Conservation (phyloP, 2,888 invertebrate genomes). For the Maniola hyperantus region DNA sequence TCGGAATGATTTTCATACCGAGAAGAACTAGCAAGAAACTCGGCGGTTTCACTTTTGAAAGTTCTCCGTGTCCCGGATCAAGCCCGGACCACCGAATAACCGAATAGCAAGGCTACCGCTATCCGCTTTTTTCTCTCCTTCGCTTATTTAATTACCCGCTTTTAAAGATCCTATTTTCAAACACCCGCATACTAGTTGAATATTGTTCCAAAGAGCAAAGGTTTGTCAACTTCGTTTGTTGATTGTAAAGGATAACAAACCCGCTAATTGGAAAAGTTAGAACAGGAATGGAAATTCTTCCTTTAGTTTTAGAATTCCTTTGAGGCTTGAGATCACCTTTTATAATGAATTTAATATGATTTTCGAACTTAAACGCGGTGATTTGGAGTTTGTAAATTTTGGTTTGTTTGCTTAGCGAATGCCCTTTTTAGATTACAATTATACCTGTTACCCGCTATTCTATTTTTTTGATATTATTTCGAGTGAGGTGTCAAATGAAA, state of each 20-base stretch:
- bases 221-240: conserved; percentile 37
- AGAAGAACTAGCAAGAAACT: no score
- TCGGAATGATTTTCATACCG: no score
- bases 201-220: conserved; percentile 13
- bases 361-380: neutral
- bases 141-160: neutral
- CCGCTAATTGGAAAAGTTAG: conserved; percentile 41
- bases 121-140: no score
- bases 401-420: neutral
- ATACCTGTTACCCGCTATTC: no score
- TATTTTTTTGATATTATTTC: no score
- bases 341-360: neutral
- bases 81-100: neutral
- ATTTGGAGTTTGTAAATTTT: neutral
- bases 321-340: conserved; percentile 3
- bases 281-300: conserved; percentile 34
- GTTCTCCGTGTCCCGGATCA: neutral
- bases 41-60: no score
- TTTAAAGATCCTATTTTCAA: neutral
- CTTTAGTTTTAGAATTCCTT: conserved; percentile 29
- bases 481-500: no score
- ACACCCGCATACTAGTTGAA: conserved; percentile 20
- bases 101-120: no score
- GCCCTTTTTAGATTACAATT: neutral
- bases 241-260: conserved; percentile 35